Base-by-base conservation (phyloP, 2,888 invertebrate genomes). In the Noctua janthe region DNA sequence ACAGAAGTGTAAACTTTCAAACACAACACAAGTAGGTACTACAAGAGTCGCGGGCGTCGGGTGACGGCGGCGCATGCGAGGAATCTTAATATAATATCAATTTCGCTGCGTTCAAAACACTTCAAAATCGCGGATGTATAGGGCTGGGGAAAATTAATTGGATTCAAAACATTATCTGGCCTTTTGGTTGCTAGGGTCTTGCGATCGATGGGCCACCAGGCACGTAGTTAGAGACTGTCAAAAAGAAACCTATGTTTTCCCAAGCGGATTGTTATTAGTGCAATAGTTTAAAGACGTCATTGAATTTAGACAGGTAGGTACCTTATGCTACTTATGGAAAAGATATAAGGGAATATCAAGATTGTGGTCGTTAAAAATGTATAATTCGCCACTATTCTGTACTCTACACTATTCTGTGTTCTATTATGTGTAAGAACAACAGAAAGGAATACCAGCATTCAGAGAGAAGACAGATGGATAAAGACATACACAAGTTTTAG, bases 51-150 rank as follows among this genome's bases (percentile, higher is more conserved):
- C 84, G 69, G 84, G 88, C 76, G 89, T 90, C 89, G 89, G 87
- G 81, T 90, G 90, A 85, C 90, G 84, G 71, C 86, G 85, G 89
- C 89, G 92, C 92, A 93, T 91, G 92, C 91, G 83, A 77, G 87
- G 94, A 94, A 94, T 94, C 88, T 91, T 88, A 92, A 93, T 93
- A 91, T 89, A 84, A 87, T 86, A 86, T 86, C 83, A 84, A 89
- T 85, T 87, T 87, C 81, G 82, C 87, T 88, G 90, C 89, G 80
- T 86, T 87, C 80, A 83, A 89, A 83, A 83, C 86, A 89, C 90
- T 92, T 91, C 91, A 90, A 90, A 90, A 87, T 87, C 81, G 85
- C 88, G 76, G 83, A 83, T 76, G 76, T 73, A 54, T 78, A 92
- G 91, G 91, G 91, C 67, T 91, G 88, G 15, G 23, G 35, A n/a